Evolutionary conservation across 2,888 invertebrate species (phyloP), one percentile per base, ranked within the genome.

Genomic region (Linyphia triangularis): DNA sequence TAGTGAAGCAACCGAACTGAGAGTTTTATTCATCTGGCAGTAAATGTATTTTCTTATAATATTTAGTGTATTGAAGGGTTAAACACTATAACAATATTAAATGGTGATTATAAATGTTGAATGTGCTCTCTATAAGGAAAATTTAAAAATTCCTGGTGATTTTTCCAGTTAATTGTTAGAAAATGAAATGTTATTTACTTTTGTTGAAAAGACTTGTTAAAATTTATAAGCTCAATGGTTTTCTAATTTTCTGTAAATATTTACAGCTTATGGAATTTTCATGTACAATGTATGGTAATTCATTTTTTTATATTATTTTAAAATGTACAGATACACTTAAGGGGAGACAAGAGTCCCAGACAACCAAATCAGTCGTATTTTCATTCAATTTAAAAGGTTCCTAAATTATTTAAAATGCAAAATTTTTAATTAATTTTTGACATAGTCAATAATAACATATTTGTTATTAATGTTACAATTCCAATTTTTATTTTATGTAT

Each of bases 21-120:
- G 5, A 13, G 13, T 2, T 51, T 13, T 51, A 51, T 51, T 51
- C 51, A 51, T 51, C n/a, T n/a, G n/a, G n/a, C n/a, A n/a, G n/a
- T n/a, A n/a, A 51, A 51, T 19, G 19, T 24, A 37, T 19, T 70
- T 28, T 51, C 26, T 51, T 63, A 16, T 37, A n/a, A 22, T 33
- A 28, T 65, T 79, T 30, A 28, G 51, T n/a, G 40, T 79, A 65
- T 79, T 79, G 78, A 79, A 79, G 78, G 78, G 78, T 67, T 67
- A 65, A 30, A 10, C n/a, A n/a, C 19, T 24, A 65, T 6, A 63
- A 51, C 51, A 63, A 78, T 26, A 79, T 51, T 9, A 13, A 37
- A 63, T 9, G 51, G n/a, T 16, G 16, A 51, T 13, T 13, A 51
- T 51, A 16, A 51, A 51, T 13, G 5, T 51, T 51, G 13, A 7